phyloP scores from a whole-genome alignment of 2,888 invertebrate species.

The Phalera bucephala region DNA sequence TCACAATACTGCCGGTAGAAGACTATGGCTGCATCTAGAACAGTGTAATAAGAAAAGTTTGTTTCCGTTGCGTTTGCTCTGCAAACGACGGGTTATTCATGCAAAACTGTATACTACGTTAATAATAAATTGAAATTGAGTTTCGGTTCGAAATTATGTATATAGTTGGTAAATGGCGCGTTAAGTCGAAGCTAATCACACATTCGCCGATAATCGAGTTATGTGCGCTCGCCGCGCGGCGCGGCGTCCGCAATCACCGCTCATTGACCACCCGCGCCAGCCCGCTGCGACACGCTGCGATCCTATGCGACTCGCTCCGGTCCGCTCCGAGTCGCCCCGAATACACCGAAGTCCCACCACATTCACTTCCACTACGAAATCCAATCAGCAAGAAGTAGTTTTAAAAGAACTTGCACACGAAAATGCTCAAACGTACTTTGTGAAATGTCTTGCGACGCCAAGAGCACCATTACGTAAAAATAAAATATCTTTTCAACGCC shows the following conservation, averaged over 20 bases:
- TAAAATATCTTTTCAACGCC: slow-evolving; percentile 7
- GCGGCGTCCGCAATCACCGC: slow-evolving; percentile 42
- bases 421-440: slow-evolving; percentile 16
- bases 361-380: slow-evolving; percentile 33
- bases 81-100: no score
- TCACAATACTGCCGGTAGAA: no score
- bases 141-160: background rate
- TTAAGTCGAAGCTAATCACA: slow-evolving; percentile 33
- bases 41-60: no score
- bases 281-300: background rate
- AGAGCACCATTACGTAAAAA: background rate
- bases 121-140: background rate
- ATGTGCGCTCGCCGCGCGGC: slow-evolving; percentile 23
- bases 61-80: no score
- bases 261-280: slow-evolving; percentile 33
- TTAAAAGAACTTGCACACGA: slow-evolving; percentile 23
- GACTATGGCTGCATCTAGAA: no score
- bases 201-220: slow-evolving; percentile 38
- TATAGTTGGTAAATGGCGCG: slow-evolving; percentile 5
- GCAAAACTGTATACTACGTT: no score
- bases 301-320: background rate
- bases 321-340: slow-evolving; percentile 4
- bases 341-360: slow-evolving; percentile 9
- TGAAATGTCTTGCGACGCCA: slow-evolving; percentile 1
- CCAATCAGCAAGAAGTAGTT: slow-evolving; percentile 33